These are phyloP conservation scores for Epinotia ramella DNA, from an alignment of 2,888 invertebrate species.

Conservation along the genomic window DNA sequence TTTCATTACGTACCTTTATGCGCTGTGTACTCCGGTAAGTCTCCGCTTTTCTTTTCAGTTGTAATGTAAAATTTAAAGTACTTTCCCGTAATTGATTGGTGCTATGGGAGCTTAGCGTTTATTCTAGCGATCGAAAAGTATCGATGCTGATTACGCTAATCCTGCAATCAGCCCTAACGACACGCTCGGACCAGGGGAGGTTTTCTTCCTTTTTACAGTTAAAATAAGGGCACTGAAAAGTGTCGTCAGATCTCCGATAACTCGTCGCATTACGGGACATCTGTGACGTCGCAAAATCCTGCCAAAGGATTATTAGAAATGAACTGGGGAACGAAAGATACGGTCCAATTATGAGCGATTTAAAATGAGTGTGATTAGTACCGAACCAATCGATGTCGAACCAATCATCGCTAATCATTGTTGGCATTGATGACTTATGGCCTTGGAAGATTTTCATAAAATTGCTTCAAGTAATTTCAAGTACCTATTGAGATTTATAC, in stretches of 20 bases:
- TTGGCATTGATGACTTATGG: not conserved
- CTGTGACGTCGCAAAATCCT: conserved; percentile 37
- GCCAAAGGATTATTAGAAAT: conserved; percentile 41
- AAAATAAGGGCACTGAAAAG: conserved; percentile 38
- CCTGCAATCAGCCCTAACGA: conserved; percentile 45
- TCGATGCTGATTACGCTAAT: conserved; percentile 46
- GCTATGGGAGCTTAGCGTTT: conserved; percentile 1
- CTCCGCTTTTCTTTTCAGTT: conserved; percentile 3
- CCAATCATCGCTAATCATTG: not conserved
- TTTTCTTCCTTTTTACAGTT: conserved; percentile 35
- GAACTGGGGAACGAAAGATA: conserved; percentile 16
- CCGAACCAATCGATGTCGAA: not conserved
- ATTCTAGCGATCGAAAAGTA: conserved; percentile 29
- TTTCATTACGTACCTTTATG: conserved; percentile 33
- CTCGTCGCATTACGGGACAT: conserved; percentile 39
- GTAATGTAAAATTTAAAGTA: conserved; percentile 5
- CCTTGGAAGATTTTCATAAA: not conserved
- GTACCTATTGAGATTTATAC: not conserved
- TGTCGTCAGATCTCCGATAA: conserved; percentile 36
- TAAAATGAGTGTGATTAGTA: not conserved
- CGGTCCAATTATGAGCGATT: conserved; percentile 3
- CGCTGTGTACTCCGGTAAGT: not conserved
- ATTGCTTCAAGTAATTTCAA: not conserved
- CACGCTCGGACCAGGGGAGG: conserved; percentile 35
- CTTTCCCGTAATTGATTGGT: conserved; percentile 26